Percentiles rank a stretch among this genome's conserved stretches.
Conservation (phyloP, 2,113 vertebrate genomes). For the Malurus alboscapulatus region DNA sequence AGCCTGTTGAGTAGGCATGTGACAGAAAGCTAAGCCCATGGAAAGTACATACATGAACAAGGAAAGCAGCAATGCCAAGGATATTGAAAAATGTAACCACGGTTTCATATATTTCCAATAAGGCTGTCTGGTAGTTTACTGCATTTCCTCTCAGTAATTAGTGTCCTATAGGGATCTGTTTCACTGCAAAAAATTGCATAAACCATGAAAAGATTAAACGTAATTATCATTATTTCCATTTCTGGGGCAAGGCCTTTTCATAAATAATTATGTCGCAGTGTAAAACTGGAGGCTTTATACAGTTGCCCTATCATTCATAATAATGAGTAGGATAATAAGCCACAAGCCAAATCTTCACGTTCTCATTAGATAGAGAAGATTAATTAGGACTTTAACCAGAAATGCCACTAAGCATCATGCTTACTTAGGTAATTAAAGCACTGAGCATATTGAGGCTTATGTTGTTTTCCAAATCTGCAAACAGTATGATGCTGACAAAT, state of each 20-base stretch:
- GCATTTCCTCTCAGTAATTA: slow-evolving; percentile 47
- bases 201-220: slow-evolving; percentile 64
- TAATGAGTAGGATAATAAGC: slow-evolving; percentile 69
- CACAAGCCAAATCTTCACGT: slow-evolving; percentile 53
- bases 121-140: background rate
- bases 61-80: background rate
- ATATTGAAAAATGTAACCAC: background rate
- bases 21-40: background rate
- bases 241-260: slow-evolving; percentile 72
- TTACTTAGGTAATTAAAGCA: slow-evolving; percentile 32
- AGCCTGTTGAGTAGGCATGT: background rate
- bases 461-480: background rate
- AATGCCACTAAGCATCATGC: slow-evolving; percentile 56
- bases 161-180: slow-evolving; percentile 56
- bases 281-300: slow-evolving; percentile 61
- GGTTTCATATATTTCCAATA: background rate
- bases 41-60: background rate
- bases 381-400: slow-evolving; percentile 72
- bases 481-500: background rate
- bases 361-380: slow-evolving; percentile 62
- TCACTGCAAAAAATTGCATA: slow-evolving; percentile 35
- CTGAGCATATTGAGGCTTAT: background rate
- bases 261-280: slow-evolving; percentile 70
- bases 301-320: slow-evolving; percentile 64
- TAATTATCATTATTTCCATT: slow-evolving; percentile 76